Evolutionary conservation across 2,888 invertebrate species (phyloP), one percentile per base, ranked within the genome.

Genomic region (Rhaphigaster nebulosa): DNA sequence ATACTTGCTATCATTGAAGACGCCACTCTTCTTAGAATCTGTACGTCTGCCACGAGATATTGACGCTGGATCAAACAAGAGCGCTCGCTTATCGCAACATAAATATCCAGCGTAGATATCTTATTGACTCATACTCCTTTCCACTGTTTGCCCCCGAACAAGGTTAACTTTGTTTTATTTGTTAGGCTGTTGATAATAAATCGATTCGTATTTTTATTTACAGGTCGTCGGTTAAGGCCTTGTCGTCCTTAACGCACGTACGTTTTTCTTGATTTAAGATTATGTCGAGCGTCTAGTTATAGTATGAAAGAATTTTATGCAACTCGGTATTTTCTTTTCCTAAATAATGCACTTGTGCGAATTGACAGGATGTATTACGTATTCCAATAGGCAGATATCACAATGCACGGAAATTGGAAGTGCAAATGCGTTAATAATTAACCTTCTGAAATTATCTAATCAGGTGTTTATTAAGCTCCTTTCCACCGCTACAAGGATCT

Each of bases 161-260:
- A 76, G 70, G 70, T 76, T 76, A 76, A 76, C 18, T 38, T 29
- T 18, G 65, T 29, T 38, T 38, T 38, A 76, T 76, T 76, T 76
- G 70, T 76, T 23, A 76, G 70, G 34, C 38, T 34, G 2, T 38
- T 76, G 34, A 76, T 76, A 76, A 8, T 34, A 20, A 38, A 76
- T 76, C 70, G 20, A 23, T 34, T 76, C 5, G 20, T 76, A 38
- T 38, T 76, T 38, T 76, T 76, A 76, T 76, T 76, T 76, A 76
- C 70, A 76, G 70, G 34, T 76, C 70, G 70, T 76, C 70, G 34
- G 70, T 76, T 76, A 76, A 76, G 70, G 70, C 20, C 70, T 76
- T 76, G 70, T 6, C 70, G 34, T 38, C 1, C 18, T 65, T 29
- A 65, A 29, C n/a, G 60, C 60, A 6, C 4, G 60, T n/a, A 60